Evolutionary conservation across 1,140 invertebrate species (phyloP), one percentile per base, ranked within the genome.

Genomic region (Chrysopa pallens): DNA sequence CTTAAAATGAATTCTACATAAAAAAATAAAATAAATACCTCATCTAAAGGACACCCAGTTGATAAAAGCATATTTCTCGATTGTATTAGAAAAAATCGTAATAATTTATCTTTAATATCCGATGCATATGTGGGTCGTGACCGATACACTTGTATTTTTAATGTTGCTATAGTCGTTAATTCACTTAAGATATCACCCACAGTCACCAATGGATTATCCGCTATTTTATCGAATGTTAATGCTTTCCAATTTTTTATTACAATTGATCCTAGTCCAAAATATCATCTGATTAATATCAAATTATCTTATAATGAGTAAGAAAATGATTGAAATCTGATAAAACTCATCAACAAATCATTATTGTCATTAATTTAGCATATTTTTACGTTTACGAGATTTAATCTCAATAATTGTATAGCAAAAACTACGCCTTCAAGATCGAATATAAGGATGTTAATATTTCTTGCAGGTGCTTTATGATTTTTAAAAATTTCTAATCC

Each of bases 221-320:
- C 85, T 45, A 96, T 89, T 51, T 82, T 78, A 48, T 93, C 89
- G 58, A 94, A 79, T 4, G 78, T 73, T 31, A 95, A 60, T 1
- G 90, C 85, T 59, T 88, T 89, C 91, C 91, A 94, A 53, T 94
- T 92, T 56, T 88, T 86, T 50, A 95, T 81, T 11, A 90, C 78
- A 36, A 95, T 78, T 33, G 83, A 81, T 48, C 86, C 87, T 79
- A 33, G 7, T 11, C 5, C 17, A 23, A 23, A 23, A n/a, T n/a
- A n/a, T n/a, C n/a, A n/a, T n/a, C n/a, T n/a, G n/a, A n/a, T n/a
- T n/a, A n/a, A n/a, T n/a, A n/a, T n/a, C n/a, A n/a, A n/a, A n/a
- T n/a, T n/a, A n/a, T n/a, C n/a, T n/a, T n/a, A n/a, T n/a, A n/a
- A n/a, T n/a, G n/a, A n/a, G n/a, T 23, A 5, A 23, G 17, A 23